Conservation (phyloP, 2,888 invertebrate species). For the Strigamia transsilvanica region DNA sequence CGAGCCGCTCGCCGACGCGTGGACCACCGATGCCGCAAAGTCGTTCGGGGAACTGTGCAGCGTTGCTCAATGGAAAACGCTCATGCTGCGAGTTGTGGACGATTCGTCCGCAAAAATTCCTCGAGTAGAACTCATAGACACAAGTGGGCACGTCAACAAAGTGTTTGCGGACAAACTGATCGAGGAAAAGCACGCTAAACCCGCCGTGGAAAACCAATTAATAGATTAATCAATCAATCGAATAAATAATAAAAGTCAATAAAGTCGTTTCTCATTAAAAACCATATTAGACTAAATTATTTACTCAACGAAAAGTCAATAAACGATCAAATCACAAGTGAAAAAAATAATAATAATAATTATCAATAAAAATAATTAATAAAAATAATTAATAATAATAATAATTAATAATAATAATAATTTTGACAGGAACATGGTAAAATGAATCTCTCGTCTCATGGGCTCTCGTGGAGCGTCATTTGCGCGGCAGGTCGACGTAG, state of each 20-base stretch:
- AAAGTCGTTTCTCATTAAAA: background rate
- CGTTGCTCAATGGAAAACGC: conserved; percentile 76
- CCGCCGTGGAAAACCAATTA: background rate
- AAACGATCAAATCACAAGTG: conserved; percentile 51
- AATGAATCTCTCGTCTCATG: no score
- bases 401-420: no score
- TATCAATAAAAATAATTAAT: no score
- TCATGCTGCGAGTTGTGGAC: conserved; percentile 80
- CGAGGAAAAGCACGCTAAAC: conserved; percentile 69
- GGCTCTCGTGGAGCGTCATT: background rate
- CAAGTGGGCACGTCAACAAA: conserved; percentile 71
- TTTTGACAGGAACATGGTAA: no score
- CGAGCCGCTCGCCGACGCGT: conserved; percentile 67
- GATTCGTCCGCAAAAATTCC: conserved; percentile 72
- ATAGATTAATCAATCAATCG: background rate
- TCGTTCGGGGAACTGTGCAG: conserved; percentile 64
- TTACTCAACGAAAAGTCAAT: background rate
- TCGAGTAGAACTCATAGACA: conserved; percentile 78
- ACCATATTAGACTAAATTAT: background rate
- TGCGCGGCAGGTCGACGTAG: conserved; percentile 75
- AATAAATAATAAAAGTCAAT: background rate
- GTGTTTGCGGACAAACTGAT: conserved; percentile 73
- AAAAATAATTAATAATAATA: no score
- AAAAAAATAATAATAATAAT: conserved; percentile 18
- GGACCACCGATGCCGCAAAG: conserved; percentile 62